These are phyloP conservation scores for Capreolus pygargus DNA, from an alignment of 2,113 vertebrate species.

Conservation along the genomic window DNA sequence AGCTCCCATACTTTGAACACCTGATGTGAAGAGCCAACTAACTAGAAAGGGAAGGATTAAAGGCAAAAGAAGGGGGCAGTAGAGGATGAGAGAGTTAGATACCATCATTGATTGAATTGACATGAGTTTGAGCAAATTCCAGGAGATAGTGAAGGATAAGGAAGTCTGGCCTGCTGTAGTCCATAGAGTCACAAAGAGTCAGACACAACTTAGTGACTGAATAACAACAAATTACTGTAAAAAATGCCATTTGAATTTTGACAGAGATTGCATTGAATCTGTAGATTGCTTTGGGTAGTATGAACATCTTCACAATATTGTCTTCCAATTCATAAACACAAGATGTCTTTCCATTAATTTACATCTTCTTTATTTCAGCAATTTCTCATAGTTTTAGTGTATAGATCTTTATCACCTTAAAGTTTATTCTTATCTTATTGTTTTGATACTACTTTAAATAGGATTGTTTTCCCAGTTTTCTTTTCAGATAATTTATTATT, in stretches of 20 bases:
- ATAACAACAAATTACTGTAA: background rate
- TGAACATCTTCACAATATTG: background rate
- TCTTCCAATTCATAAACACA: background rate
- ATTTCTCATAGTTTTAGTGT: background rate
- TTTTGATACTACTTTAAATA: background rate
- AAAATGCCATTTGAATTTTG: background rate
- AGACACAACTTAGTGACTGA: background rate
- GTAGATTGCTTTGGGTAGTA: background rate
- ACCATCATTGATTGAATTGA: background rate
- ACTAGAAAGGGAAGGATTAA: background rate
- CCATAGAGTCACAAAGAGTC: background rate
- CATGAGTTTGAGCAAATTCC: background rate
- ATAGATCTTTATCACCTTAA: background rate
- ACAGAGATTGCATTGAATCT: background rate
- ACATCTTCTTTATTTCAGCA: background rate
- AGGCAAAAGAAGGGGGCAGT: background rate
- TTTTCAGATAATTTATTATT: background rate
- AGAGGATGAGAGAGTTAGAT: background rate
- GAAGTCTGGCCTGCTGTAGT: background rate
- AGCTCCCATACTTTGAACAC: background rate
- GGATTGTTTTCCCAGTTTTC: background rate
- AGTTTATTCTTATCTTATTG: background rate
- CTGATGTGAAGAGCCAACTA: background rate
- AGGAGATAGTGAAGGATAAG: background rate
- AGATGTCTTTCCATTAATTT: background rate